phyloP scores from a whole-genome alignment of 2,113 vertebrate genomes.

The Notarius lentiginosus region DNA sequence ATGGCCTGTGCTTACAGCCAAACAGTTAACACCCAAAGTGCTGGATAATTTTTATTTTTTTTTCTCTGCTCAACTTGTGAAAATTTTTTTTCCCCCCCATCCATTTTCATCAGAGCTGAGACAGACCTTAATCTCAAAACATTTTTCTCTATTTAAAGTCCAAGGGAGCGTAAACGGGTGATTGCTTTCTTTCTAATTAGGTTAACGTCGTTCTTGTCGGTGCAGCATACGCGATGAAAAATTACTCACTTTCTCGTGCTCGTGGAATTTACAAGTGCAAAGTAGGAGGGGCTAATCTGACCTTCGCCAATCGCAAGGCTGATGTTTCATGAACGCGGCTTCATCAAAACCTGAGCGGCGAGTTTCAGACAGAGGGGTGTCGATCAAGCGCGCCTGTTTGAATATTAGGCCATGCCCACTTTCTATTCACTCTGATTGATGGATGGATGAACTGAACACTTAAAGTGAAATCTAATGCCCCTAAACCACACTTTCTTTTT shows the following conservation, averaged over 20 bases:
- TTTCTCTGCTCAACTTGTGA: not conserved
- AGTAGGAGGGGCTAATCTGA: not conserved
- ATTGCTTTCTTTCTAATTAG: slow-evolving; percentile 15
- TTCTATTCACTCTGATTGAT: no score
- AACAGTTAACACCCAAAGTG: slow-evolving; percentile 45
- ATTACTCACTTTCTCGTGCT: not conserved
- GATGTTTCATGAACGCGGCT: not conserved
- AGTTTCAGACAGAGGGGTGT: no score
- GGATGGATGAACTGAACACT: no score
- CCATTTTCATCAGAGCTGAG: not conserved
- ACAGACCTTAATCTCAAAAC: not conserved
- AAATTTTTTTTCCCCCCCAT: not conserved
- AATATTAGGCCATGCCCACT: no score
- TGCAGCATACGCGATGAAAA: no score
- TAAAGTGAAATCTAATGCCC: no score
- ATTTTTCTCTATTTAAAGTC: not conserved
- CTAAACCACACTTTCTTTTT: no score
- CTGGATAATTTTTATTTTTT: slow-evolving; percentile 2
- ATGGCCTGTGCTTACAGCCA: slow-evolving; percentile 48
- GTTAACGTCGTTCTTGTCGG: not conserved
- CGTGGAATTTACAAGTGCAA: not conserved
- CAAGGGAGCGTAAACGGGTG: not conserved
- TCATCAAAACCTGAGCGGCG: not conserved
- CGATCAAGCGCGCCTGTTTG: no score
- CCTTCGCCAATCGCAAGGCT: not conserved